Evolutionary conservation across 2,113 vertebrate species (phyloP).

Genomic region (Meriones unguiculatus): DNA sequence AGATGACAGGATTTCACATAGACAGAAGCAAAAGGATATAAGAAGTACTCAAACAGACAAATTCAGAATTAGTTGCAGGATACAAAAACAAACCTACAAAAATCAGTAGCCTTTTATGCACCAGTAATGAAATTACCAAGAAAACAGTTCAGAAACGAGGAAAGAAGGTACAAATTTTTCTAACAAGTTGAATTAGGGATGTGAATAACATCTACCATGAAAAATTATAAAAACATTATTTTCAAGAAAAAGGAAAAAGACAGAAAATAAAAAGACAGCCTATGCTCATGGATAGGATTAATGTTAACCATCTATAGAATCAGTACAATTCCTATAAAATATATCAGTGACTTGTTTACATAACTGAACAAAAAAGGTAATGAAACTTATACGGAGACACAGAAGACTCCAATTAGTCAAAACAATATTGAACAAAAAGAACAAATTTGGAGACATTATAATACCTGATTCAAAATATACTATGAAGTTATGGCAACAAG

Average conservation of each 20-base stretch:
- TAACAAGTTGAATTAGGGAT: background rate
- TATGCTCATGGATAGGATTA: background rate
- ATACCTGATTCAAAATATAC: background rate
- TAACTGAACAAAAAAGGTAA: background rate
- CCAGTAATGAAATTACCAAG: background rate
- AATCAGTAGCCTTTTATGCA: background rate
- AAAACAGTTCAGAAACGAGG: background rate
- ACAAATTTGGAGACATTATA: background rate
- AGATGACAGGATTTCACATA: background rate
- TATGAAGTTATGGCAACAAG: background rate
- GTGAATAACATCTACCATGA: background rate
- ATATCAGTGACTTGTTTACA: background rate
- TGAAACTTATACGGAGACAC: background rate
- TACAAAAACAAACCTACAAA: background rate
- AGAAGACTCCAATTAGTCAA: background rate
- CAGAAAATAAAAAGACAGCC: background rate
- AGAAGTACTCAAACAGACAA: background rate
- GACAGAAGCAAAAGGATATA: background rate
- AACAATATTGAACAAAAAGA: background rate
- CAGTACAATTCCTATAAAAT: background rate
- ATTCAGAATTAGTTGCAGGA: background rate
- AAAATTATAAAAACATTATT: background rate
- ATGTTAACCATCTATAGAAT: background rate
- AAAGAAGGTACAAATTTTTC: background rate
- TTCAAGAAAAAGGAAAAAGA: background rate